phyloP scores from a whole-genome alignment of 2,888 invertebrate genomes.

The Clivina fossor region DNA sequence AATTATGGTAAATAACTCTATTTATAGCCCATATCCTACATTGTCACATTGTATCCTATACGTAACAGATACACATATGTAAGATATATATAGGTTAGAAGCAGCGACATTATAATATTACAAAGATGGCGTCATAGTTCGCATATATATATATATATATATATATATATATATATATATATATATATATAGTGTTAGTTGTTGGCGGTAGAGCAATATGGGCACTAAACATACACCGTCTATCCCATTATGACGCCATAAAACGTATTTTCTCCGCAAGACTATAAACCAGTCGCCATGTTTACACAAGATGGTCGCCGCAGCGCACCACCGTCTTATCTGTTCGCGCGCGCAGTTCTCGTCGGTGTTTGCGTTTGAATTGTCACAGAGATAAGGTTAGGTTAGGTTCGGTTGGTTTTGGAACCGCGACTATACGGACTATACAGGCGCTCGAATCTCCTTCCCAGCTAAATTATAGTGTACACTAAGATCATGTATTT shows the following conservation, averaged over 20 bases:
- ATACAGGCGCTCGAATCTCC: slow-evolving; percentile 20
- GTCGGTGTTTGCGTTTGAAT: slow-evolving; percentile 30
- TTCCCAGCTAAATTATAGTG: slow-evolving; percentile 33
- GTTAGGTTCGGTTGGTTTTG: too few species aligned
- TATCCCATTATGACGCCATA: slow-evolving; percentile 31
- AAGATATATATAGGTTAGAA: too few species aligned
- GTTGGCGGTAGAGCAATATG: neutral
- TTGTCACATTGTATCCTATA: too few species aligned
- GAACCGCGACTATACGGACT: neutral
- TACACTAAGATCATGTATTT: slow-evolving; percentile 32
- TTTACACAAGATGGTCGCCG: slow-evolving; percentile 41
- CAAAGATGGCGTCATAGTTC: too few species aligned
- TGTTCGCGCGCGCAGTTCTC: slow-evolving; percentile 36
- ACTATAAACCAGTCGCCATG: slow-evolving; percentile 40
- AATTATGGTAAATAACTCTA: too few species aligned
- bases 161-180: neutral
- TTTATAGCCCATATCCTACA: too few species aligned
- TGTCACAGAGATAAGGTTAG: slow-evolving; percentile 34
- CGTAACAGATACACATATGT: too few species aligned
- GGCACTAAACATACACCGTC: slow-evolving; percentile 8
- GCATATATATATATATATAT: neutral
- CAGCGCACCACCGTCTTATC: slow-evolving; percentile 42
- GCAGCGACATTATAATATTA: too few species aligned
- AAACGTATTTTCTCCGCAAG: slow-evolving; percentile 34
- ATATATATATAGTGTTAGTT: neutral